These are phyloP conservation scores for Atherinosoma microstoma DNA, from an alignment of 2,797 vertebrate genomes.

Conservation along the genomic window DNA sequence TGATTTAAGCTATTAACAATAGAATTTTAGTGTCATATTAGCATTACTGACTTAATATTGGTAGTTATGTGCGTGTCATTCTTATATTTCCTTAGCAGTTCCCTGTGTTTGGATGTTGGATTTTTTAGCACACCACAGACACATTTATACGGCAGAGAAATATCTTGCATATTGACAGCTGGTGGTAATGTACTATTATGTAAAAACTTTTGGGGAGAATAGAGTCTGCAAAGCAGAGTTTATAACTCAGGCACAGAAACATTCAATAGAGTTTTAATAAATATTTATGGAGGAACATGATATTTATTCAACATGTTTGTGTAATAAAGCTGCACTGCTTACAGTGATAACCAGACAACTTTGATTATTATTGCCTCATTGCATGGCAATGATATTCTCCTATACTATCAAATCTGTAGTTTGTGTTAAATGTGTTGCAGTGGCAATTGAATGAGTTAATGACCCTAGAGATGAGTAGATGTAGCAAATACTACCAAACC, in stretches of 20 bases:
- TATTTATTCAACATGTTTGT: conserved; percentile 31
- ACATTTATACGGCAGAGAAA: conserved; percentile 11
- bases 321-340: conserved; percentile 15
- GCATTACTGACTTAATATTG: conserved; percentile 1
- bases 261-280: conserved; percentile 20
- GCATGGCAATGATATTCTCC: not conserved
- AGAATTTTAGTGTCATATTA: not conserved
- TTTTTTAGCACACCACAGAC: conserved; percentile 1
- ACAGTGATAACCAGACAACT: conserved; percentile 1
- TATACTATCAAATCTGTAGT: not conserved
- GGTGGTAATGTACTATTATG: conserved; percentile 20
- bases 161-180: conserved; percentile 29
- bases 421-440: conserved; percentile 1
- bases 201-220: conserved; percentile 19
- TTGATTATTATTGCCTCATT: conserved; percentile 18
- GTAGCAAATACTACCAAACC: not conserved
- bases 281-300: conserved; percentile 16
- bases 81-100: not conserved
- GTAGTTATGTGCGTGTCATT: not conserved
- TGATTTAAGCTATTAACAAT: not conserved
- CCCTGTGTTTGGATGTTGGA: not conserved
- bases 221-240: conserved; percentile 11
- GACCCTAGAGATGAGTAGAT: not conserved
- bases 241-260: conserved; percentile 27
- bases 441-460: conserved; percentile 1